Evolutionary conservation across 2,888 invertebrate species (phyloP), one percentile per base, ranked within the genome.

Genomic region (Ametastegia equiseti): DNA sequence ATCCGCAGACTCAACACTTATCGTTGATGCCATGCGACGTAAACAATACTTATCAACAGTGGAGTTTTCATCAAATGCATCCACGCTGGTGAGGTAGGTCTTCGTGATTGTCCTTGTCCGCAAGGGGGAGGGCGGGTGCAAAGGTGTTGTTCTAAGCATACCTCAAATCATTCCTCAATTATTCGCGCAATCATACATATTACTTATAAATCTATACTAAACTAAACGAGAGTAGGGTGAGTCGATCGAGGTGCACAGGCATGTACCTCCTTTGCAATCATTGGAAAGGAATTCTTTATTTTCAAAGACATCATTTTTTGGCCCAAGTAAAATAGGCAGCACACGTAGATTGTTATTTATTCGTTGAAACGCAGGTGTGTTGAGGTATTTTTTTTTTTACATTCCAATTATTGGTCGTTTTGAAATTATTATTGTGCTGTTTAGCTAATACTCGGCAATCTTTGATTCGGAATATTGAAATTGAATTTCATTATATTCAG

Each of bases 21-120:
- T 95, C 95, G 23, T 92, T 98, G 54, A 95, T 96, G 89, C 95
- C 96, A 1, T 98, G 98, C 91, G 97, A 98, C 92, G 92, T 94
- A 47, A 95, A 96, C 88, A 97, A 97, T 91, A 95, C 96, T 30
- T 97, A 96, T 92, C 98, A 98, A 89, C 96, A 97, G 89, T 98
- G 98, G 98, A 93, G 93, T 81, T 97, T 98, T 90, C 95, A 95
- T 89, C 94, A 95, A 90, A 94, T 96, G 81, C 94, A 94, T 86
- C 96, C 96, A 13, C 94, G 93, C 84, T 96, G 95, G 94, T 94
- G 85, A 89, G 78, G 60, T 63, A 78, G 60, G 60, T 57, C n/a
- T 47, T 45, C 27, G 30, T 71, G 0, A 71, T 45, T 30, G 7
- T 47, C 30, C 7, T 71, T 71, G 69, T 69, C 23, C 30, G 36